Evolutionary conservation across 1,140 invertebrate species (phyloP), one percentile per base, ranked within the genome.

Genomic region (Pogonomyrmex californicus): DNA sequence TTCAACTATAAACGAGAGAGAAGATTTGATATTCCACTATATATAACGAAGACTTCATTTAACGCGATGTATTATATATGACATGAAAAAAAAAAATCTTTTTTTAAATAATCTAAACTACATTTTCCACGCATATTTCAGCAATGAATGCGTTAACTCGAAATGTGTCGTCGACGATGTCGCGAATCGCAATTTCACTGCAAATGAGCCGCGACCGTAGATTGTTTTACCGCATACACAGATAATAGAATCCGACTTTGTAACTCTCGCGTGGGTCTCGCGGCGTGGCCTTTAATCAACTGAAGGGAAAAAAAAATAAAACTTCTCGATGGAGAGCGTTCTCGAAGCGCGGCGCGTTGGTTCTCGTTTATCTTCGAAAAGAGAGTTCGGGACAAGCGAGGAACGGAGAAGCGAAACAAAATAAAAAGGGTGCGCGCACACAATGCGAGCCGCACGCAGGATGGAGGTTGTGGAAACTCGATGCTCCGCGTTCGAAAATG

Each of bases 401-500:
- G 76, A 88, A 89, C 38, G 54, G 58, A 65, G 85, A 49, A 87
- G 33, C 51, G 73, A 68, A 87, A 70, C 12, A 47, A 71, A 87
- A 86, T 82, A 30, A 88, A 82, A 73, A 66, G 47, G 7, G 49
- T 30, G 54, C 47, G 54, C 10, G 17, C 41, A 30, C 73, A 54
- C 54, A 83, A 81, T 85, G 70, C 75, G 76, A 90, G 76, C 44
- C 51, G 86, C 54, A 66, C 60, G 85, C 85, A 77, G 87, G 70
- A 60, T 36, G 63, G 36, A 68, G 66, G 10, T 75, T 83, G 85
- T 81, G 88, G 88, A 90, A 90, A 90, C 78, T 86, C 68, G 88
- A 90, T 86, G 51, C 65, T 54, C 75, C 82, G 66, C 87, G 85
- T 90, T 88, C 65, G 87, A 88, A 91, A 89, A 92, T 91, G 91